Base-by-base conservation (phyloP, 1,140 invertebrate genomes). In the Onthophagus taurus region DNA sequence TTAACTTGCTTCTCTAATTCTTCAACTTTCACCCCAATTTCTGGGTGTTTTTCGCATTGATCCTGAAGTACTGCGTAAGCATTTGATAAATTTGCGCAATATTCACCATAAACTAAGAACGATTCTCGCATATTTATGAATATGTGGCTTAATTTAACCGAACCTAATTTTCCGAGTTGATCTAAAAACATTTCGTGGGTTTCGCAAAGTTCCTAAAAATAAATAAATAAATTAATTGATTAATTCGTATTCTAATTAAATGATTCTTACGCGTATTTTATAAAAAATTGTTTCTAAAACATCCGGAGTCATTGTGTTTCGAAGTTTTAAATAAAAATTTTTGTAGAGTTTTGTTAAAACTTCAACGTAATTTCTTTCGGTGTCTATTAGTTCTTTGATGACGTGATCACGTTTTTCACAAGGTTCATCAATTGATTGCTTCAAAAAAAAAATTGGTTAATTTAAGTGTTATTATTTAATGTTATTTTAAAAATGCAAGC, bases 321-420 rank as follows among this genome's bases (percentile, higher is more conserved):
- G 75, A n/a, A 97, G 66, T 11, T 86, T 86, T 45, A 75, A 70
- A 56, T 87, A 78, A 57, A 91, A 94, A 62, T 86, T 79, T 44
- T 76, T 76, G 41, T 85, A 80, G 29, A 98, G 76, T 69, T 90
- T 94, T 54, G 78, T 78, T 12, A 99, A 71, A 24, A 95, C 94
- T 53, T 95, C 89, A 13, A 96, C 81, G 64, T 97, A 99, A 69
- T 97, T 97, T 48, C 83, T 85, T 67, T 99, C 95, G 0, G 95
- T 98, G 66, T 97, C 92, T 9, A 97, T 76, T 3, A 99, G 70
- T 67, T 99, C 95, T 55, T 90, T 83, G 48, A 98, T 86, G 36
- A 95, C 93, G 63, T 93, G 93, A 67, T 97, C 93, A 45, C 92
- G 71, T 67, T 96, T 96, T 61, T 91, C 89, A 45, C 78, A 70